Percentiles rank a stretch among this genome's conserved stretches.
Evolutionary conservation across 2,797 vertebrate genomes (phyloP).

Genomic region (Enteromius trimaculatus): DNA sequence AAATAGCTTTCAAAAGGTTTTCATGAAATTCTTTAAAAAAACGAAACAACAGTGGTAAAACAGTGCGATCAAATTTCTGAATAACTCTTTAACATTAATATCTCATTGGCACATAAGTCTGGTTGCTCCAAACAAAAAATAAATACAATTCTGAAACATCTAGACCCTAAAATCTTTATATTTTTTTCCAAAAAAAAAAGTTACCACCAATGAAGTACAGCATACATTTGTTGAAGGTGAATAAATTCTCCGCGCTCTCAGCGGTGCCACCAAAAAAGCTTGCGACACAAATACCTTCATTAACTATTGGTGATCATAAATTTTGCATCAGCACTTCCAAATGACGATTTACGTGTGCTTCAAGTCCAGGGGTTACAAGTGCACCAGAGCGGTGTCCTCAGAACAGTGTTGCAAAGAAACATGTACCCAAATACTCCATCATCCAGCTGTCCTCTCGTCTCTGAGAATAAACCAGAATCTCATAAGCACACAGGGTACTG

Average conservation of each 20-base stretch:
- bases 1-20: slow-evolving; percentile 31
- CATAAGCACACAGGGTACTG: not conserved
- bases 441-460: slow-evolving; percentile 20
- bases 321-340: slow-evolving; percentile 47
- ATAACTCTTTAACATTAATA: not conserved
- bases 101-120: not conserved
- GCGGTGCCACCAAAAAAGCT: not conserved
- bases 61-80: slow-evolving; percentile 13
- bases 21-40: not conserved
- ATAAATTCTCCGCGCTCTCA: not conserved
- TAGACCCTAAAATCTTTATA: not conserved
- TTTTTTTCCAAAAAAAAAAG: not conserved
- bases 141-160: slow-evolving; percentile 38
- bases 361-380: slow-evolving; percentile 49
- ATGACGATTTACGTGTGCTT: slow-evolving; percentile 47
- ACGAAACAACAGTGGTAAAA: slow-evolving; percentile 40
- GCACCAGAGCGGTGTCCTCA: slow-evolving; percentile 44
- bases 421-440: slow-evolving; percentile 34
- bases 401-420: slow-evolving; percentile 58
- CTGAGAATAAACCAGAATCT: slow-evolving; percentile 46
- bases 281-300: slow-evolving; percentile 7
- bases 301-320: not conserved
- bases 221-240: slow-evolving; percentile 8
- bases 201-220: slow-evolving; percentile 30
- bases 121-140: slow-evolving; percentile 34